These are phyloP conservation scores for Naso thynnoides DNA, from an alignment of 2,797 vertebrate species.

Conservation along the genomic window DNA sequence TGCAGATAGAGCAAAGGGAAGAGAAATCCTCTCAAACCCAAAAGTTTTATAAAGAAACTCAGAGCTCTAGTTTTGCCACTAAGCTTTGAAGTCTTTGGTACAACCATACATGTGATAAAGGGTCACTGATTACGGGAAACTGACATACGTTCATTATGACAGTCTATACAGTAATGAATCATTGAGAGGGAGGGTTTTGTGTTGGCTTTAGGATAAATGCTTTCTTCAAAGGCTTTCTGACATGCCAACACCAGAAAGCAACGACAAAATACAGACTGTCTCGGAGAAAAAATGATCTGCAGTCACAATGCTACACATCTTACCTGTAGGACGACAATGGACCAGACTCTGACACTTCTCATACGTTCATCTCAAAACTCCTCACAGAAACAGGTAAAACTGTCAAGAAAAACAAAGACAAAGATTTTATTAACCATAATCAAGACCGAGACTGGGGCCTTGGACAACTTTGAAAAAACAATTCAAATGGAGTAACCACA, in stretches of 20 bases:
- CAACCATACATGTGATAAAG: slow-evolving; percentile 51
- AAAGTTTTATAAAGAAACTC: too few species aligned
- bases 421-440: neutral
- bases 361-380: slow-evolving; percentile 46
- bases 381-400: slow-evolving; percentile 32
- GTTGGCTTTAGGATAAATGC: slow-evolving; percentile 3
- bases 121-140: slow-evolving; percentile 29
- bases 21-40: too few species aligned
- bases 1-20: too few species aligned
- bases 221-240: slow-evolving; percentile 22
- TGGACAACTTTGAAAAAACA: neutral
- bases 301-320: slow-evolving; percentile 9
- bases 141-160: neutral
- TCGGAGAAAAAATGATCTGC: too few species aligned
- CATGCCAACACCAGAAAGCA: neutral
- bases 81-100: too few species aligned
- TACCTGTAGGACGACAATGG: slow-evolving; percentile 65
- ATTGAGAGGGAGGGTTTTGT: neutral
- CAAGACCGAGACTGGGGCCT: neutral
- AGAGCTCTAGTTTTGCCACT: too few species aligned
- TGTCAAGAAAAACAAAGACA: slow-evolving; percentile 45
- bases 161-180: neutral
- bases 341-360: slow-evolving; percentile 52
- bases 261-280: neutral
- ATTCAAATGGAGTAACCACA: neutral